phyloP scores from a whole-genome alignment of 92 coral and sea anemone genomes.

The Bergia sp. region DNA sequence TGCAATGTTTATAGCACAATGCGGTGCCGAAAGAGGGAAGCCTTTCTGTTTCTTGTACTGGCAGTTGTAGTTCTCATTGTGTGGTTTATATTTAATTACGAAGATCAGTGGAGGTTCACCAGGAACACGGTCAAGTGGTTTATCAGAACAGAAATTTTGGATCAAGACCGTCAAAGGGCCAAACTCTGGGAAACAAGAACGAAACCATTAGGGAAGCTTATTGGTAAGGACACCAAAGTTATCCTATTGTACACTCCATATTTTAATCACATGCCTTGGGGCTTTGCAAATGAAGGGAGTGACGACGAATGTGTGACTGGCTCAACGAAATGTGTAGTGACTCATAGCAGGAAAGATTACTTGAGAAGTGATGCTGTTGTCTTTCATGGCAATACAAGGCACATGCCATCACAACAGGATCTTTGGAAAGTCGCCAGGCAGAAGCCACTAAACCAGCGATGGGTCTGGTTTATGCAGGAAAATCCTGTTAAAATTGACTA shows the following conservation, averaged over 20 bases:
- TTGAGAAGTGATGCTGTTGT: background rate
- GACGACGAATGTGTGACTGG: background rate
- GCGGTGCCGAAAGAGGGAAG: background rate
- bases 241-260: background rate
- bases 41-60: background rate
- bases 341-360: background rate
- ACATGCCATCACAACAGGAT: background rate
- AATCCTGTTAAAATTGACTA: constrained; percentile 47
- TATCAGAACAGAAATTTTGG: constrained; percentile 1
- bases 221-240: background rate
- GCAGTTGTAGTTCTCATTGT: background rate
- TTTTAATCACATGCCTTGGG: background rate
- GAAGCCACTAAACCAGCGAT: constrained; percentile 46
- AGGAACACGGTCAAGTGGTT: background rate
- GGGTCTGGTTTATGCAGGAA: constrained; percentile 58
- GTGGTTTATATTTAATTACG: background rate
- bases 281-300: background rate
- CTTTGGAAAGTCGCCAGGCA: background rate
- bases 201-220: background rate
- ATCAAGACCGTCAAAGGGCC: constrained; percentile 1
- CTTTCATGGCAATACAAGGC: background rate
- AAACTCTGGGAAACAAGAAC: background rate
- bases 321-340: background rate
- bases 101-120: background rate
- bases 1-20: background rate